Percentiles rank a stretch among this genome's conserved stretches.
Evolutionary conservation across 1,140 invertebrate species (phyloP).

Genomic region (Brachionus koreanus): DNA sequence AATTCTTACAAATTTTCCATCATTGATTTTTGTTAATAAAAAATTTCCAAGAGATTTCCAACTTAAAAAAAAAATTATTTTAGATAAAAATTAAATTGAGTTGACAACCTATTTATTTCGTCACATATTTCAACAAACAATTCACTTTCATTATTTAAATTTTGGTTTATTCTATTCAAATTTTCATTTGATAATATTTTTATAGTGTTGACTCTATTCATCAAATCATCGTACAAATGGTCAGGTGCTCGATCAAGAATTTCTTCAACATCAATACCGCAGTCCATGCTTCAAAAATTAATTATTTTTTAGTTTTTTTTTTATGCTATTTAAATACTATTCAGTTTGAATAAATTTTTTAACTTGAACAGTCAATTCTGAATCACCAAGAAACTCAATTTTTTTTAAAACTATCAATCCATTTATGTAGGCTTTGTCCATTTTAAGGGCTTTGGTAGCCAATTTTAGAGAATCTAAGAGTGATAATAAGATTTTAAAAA

Average conservation of each 20-base stretch:
- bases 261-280: not conserved
- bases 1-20: not conserved
- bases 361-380: not conserved
- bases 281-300: not conserved
- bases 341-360: not conserved
- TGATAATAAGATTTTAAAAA: not conserved
- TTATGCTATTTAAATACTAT: not conserved
- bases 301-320: not conserved
- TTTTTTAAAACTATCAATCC: conserved; percentile 28
- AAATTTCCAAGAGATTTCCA: conserved; percentile 21
- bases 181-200: not conserved
- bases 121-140: not conserved
- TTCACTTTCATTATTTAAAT: not conserved
- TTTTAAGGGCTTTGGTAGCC: not conserved
- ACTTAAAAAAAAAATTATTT: not conserved
- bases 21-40: not conserved
- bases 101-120: not conserved
- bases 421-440: conserved; percentile 30
- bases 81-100: not conserved
- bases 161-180: not conserved
- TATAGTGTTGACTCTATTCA: not conserved
- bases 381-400: not conserved
- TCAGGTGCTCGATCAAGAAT: not conserved
- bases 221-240: not conserved
- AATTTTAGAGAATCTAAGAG: not conserved